Conservation (phyloP, 2,113 vertebrate genomes). For the Atlantisia rogersi region DNA sequence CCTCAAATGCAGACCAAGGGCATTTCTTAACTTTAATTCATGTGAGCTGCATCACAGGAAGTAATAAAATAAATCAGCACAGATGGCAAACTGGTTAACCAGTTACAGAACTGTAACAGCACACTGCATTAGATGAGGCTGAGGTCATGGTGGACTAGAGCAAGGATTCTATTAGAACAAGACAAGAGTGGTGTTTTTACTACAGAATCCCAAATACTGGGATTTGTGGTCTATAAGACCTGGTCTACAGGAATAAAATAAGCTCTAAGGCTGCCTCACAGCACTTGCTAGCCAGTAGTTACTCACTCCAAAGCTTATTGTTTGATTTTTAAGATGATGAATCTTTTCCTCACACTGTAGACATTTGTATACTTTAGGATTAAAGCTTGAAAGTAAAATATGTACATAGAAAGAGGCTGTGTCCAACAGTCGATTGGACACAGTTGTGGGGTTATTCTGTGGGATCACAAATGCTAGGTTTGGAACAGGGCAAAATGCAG, state of each 20-base stretch:
- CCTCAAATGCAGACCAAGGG: neutral
- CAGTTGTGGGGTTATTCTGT: neutral
- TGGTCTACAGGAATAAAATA: neutral
- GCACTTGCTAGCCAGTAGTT: neutral
- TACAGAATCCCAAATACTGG: neutral
- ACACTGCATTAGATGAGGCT: neutral
- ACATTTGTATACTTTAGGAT: neutral
- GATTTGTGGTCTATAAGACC: neutral
- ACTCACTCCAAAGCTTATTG: neutral
- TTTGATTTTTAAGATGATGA: neutral
- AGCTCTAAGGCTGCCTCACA: neutral
- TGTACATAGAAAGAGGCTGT: neutral
- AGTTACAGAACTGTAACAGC: neutral
- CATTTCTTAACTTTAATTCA: neutral
- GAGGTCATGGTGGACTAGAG: neutral
- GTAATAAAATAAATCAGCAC: slow-evolving; percentile 21
- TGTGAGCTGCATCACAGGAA: slow-evolving; percentile 23
- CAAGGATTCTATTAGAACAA: neutral
- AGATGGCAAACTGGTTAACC: slow-evolving; percentile 32
- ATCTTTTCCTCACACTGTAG: neutral
- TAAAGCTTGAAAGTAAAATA: neutral
- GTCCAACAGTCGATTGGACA: neutral
- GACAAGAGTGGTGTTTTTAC: neutral
- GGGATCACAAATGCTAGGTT: neutral
- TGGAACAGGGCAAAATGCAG: neutral